These are phyloP conservation scores for Seira musarum DNA, from an alignment of 2,888 invertebrate genomes.

Conservation along the genomic window DNA sequence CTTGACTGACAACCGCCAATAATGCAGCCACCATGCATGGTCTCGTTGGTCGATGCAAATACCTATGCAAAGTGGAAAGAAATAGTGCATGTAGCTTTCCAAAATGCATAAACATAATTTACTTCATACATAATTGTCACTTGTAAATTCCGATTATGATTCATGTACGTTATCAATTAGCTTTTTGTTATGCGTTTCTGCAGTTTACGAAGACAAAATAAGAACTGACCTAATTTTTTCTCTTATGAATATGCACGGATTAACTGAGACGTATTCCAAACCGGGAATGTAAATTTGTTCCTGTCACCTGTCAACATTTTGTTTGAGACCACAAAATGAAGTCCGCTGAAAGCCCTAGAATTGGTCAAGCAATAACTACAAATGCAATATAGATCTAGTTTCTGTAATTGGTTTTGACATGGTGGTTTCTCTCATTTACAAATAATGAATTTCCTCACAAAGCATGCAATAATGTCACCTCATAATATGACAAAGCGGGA, in stretches of 20 bases:
- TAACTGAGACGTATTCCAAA: slow-evolving; percentile 2
- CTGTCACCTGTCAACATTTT: slow-evolving; percentile 1
- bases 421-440: no score
- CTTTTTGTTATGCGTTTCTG: neutral
- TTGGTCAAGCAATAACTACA: slow-evolving; percentile 7
- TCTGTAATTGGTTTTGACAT: no score
- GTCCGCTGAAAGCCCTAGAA: neutral
- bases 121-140: slow-evolving; percentile 18
- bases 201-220: neutral
- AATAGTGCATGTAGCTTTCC: neutral
- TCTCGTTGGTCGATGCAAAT: no score
- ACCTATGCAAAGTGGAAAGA: no score
- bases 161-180: slow-evolving; percentile 38
- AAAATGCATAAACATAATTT: neutral
- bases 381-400: neutral
- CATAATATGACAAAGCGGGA: no score
- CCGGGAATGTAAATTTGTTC: no score
- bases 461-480: no score
- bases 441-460: no score
- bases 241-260: neutral
- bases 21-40: slow-evolving; percentile 9
- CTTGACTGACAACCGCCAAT: slow-evolving; percentile 14
- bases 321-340: neutral
- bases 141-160: slow-evolving; percentile 28
- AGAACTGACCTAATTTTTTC: slow-evolving; percentile 8